Evolutionary conservation across 2,113 vertebrate genomes (phyloP).

Genomic region (Acrocephalus arundinaceus): DNA sequence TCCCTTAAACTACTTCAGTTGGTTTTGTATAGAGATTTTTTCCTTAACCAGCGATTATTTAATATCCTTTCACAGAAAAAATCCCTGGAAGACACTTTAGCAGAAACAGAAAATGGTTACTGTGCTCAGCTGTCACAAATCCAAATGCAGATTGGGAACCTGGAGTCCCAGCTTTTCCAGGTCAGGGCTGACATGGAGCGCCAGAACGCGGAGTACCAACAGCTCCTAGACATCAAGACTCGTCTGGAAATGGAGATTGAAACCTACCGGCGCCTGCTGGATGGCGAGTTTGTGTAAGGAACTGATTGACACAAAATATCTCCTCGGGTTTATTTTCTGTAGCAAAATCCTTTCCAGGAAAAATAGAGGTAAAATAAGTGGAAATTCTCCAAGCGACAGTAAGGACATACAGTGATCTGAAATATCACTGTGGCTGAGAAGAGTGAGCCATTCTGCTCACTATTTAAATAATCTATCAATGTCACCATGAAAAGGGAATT

Average conservation of each 20-base stretch:
- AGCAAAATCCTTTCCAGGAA: not conserved
- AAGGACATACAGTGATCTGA: not conserved
- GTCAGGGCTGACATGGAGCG: constrained; percentile 75
- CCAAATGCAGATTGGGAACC: constrained; percentile 71
- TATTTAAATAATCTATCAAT: not conserved
- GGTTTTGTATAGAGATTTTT: not conserved
- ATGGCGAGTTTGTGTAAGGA: constrained; percentile 74
- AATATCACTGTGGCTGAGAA: not conserved
- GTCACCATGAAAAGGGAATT: not conserved
- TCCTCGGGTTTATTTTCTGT: not conserved
- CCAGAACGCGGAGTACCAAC: constrained; percentile 73
- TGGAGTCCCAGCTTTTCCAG: constrained; percentile 76
- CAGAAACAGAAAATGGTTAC: constrained; percentile 74
- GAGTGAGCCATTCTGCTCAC: not conserved
- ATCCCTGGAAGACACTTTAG: constrained; percentile 77
- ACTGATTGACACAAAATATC: not conserved
- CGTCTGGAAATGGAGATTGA: constrained; percentile 81
- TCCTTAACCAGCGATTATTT: not conserved
- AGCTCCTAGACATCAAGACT: constrained; percentile 77
- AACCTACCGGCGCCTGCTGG: constrained; percentile 77
- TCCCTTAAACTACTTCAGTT: not conserved
- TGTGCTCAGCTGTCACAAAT: constrained; percentile 73
- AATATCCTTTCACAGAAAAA: constrained; percentile 69
- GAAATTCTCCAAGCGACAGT: not conserved
- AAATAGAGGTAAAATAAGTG: not conserved